Evolutionary conservation across 2,113 vertebrate species (phyloP), one percentile per base, ranked within the genome.

Genomic region (Trachemys scripta): DNA sequence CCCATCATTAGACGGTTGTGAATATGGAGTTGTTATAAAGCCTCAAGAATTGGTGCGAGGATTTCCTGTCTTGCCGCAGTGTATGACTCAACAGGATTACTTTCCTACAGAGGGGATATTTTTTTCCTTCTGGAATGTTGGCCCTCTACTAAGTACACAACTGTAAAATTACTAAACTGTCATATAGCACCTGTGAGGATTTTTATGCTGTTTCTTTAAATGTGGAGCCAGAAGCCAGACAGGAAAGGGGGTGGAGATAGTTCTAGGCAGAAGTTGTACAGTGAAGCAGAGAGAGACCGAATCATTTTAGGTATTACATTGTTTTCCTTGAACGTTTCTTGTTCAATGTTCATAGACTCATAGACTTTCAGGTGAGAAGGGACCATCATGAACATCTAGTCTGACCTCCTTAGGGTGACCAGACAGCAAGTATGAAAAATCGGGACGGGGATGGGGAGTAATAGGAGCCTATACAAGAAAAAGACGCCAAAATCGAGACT

Each of bases 51-150:
- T 35, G 82, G 81, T 22, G 49, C 27, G 42, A 84, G 59, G 5
- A 4, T 75, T 87, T 93, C 87, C 90, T 91, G 54, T n/a, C 85
- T 93, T 94, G 93, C 95, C 93, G 91, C 94, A 92, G 80, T 86
- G 82, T 87, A 69, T 95, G 95, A 97, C 90, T 97, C 96, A 96
- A 65, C 57, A 78, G 16, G 80, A 95, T 72, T 94, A 89, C 85
- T 94, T 84, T 86, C 82, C 80, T 79, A 47, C 5, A 38, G 93
- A 62, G 91, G 88, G 50, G 49, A n/a, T 92, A 82, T 84, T 82
- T 79, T 72, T 84, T 85, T 47, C n/a, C 10, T 22, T 59, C 85
- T 86, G 35, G 95, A 93, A 87, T 83, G 72, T 81, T 95, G 57
- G 65, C 65, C 53, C n/a, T 94, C 89, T 54, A 65, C 90, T 96